phyloP scores from a whole-genome alignment of 2,113 vertebrate genomes.

The Kryptolebias marmoratus region DNA sequence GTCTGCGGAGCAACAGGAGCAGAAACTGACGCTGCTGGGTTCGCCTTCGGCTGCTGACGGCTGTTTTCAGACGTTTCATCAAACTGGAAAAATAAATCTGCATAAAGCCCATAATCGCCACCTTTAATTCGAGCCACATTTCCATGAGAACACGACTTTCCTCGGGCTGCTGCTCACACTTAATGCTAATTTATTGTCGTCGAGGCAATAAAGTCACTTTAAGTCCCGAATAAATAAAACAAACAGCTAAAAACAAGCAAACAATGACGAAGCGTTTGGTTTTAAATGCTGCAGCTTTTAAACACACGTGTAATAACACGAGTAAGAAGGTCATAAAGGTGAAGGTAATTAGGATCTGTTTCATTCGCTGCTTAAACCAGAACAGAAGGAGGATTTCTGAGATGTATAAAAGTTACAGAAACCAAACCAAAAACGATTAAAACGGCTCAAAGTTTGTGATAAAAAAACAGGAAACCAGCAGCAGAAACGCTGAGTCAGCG shows the following conservation, averaged over 20 bases:
- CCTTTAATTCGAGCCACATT: slow-evolving; percentile 14
- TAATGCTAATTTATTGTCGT: slow-evolving; percentile 32
- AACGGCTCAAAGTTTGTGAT: too few relatives aligned
- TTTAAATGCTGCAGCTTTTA: slow-evolving; percentile 16
- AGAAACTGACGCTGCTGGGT: background rate
- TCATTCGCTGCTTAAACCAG: too few relatives aligned
- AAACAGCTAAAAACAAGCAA: background rate
- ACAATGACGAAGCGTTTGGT: background rate
- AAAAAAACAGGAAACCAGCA: too few relatives aligned
- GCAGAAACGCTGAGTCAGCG: too few relatives aligned
- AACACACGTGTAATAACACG: background rate
- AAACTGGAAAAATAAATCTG: background rate
- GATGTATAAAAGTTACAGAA: too few relatives aligned
- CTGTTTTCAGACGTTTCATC: background rate
- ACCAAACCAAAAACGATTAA: too few relatives aligned
- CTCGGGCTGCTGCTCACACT: slow-evolving; percentile 18
- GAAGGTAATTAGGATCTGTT: too few relatives aligned
- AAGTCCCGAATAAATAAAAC: slow-evolving; percentile 7
- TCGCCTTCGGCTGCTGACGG: background rate
- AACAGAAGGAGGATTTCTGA: too few relatives aligned
- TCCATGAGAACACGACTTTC: slow-evolving; percentile 16
- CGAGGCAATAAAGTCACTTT: slow-evolving; percentile 31
- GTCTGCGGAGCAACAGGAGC: background rate
- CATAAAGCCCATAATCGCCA: slow-evolving; percentile 16
- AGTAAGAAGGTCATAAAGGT: too few relatives aligned